phyloP scores from a whole-genome alignment of 2,888 invertebrate species.

The Euproctis similis region DNA sequence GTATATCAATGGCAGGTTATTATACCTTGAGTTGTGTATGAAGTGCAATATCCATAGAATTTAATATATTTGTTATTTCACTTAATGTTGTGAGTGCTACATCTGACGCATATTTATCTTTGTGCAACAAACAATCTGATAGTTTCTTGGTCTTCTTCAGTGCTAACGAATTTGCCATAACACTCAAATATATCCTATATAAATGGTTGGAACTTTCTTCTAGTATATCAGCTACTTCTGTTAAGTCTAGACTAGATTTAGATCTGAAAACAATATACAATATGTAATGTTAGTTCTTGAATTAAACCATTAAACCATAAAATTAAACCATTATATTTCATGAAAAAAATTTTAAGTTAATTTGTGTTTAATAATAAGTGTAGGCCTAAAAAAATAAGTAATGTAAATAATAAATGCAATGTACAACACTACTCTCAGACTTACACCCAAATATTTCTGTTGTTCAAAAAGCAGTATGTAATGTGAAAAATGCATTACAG shows the following conservation, averaged over 20 bases:
- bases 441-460: too few relatives aligned
- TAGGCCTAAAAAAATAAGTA: too few relatives aligned
- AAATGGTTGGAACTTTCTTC: conserved; percentile 61
- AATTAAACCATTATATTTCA: too few relatives aligned
- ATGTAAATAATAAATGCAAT: too few relatives aligned
- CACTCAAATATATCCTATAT: conserved; percentile 56
- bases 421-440: too few relatives aligned
- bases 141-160: conserved; percentile 50
- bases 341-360: too few relatives aligned
- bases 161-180: conserved; percentile 51
- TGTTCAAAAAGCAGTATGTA: too few relatives aligned
- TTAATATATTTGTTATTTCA: conserved; percentile 52
- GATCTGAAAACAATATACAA: conserved; percentile 9
- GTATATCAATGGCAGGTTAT: too few relatives aligned
- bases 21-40: conserved; percentile 59
- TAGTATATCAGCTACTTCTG: conserved; percentile 52
- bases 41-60: conserved; percentile 56
- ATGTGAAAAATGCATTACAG: too few relatives aligned
- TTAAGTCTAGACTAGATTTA: conserved; percentile 34
- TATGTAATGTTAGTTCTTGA: too few relatives aligned
- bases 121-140: conserved; percentile 47
- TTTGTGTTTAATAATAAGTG: too few relatives aligned
- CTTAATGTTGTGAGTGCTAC: conserved; percentile 49
- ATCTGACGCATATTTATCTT: conserved; percentile 62
- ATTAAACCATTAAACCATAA: too few relatives aligned